phyloP scores from a whole-genome alignment of 1,140 invertebrate genomes.

The Cyphomyrmex costatus region DNA sequence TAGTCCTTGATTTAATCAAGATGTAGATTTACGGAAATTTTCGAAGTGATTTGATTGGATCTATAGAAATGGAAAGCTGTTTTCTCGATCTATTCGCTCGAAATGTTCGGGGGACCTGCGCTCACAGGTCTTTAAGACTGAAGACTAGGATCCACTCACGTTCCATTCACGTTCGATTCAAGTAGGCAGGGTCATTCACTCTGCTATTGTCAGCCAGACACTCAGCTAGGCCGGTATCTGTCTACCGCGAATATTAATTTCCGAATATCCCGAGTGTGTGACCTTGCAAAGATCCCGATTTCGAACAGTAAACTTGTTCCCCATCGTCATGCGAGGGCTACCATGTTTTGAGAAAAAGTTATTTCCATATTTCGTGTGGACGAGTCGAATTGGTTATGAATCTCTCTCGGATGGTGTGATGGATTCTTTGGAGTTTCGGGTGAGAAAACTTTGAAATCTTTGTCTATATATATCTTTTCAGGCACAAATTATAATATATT shows the following conservation, averaged over 20 bases:
- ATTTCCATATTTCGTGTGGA: conserved; percentile 33
- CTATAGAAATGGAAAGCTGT: conserved; percentile 82
- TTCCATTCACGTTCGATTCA: conserved; percentile 65
- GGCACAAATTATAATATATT: neutral
- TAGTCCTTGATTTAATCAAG: neutral
- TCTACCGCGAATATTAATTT: conserved; percentile 32
- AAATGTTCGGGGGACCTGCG: conserved; percentile 63
- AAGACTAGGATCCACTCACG: conserved; percentile 55
- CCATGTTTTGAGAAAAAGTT: conserved; percentile 59
- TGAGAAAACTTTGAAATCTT: conserved; percentile 7
- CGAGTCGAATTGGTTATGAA: neutral
- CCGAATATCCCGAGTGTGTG: neutral
- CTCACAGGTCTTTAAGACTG: conserved; percentile 65
- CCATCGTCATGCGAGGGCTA: conserved; percentile 47
- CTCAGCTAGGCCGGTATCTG: conserved; percentile 49
- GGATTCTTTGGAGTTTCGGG: conserved; percentile 47
- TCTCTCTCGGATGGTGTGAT: neutral
- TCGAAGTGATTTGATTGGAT: conserved; percentile 59
- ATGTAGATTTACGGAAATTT: neutral
- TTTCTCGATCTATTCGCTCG: conserved; percentile 69
- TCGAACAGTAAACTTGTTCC: neutral
- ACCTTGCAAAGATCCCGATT: neutral
- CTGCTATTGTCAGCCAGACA: conserved; percentile 53
- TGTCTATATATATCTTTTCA: neutral
- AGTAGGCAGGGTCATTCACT: conserved; percentile 66